Evolutionary conservation across 2,797 vertebrate genomes (phyloP).

Genomic region (Coilia nasus): DNA sequence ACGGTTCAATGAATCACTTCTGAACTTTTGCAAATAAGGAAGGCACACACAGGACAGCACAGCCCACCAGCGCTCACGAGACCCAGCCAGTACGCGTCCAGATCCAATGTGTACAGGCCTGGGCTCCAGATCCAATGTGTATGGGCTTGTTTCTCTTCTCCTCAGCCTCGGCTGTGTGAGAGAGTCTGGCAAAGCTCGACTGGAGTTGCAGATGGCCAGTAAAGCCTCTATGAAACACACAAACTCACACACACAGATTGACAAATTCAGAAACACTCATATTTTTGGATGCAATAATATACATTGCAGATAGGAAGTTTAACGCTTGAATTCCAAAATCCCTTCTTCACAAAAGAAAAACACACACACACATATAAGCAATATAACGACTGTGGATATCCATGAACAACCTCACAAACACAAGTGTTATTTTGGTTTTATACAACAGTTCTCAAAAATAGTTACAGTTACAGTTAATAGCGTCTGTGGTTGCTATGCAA

Average conservation of each 20-base stretch:
- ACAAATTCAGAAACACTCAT: not conserved
- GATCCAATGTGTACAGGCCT: not conserved
- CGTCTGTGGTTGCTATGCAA: too few relatives aligned
- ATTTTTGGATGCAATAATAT: not conserved
- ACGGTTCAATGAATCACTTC: not conserved
- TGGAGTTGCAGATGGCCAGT: slow-evolving; percentile 42
- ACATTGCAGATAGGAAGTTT: not conserved
- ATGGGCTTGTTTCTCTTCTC: slow-evolving; percentile 38
- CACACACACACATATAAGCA: not conserved
- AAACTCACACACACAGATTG: slow-evolving; percentile 48
- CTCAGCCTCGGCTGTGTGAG: slow-evolving; percentile 26
- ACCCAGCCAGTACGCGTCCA: not conserved
- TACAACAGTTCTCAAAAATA: too few relatives aligned
- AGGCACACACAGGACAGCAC: not conserved
- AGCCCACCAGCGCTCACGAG: not conserved
- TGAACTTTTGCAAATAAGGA: slow-evolving; percentile 10
- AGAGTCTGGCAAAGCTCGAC: slow-evolving; percentile 35
- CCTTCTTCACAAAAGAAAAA: not conserved
- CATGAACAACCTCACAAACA: too few relatives aligned
- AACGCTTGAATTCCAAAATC: not conserved
- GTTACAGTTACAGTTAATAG: too few relatives aligned
- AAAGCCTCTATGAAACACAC: slow-evolving; percentile 42
- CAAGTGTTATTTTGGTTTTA: too few relatives aligned
- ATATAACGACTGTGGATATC: not conserved
- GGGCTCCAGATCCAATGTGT: slow-evolving; percentile 32